Percentiles rank a stretch among this genome's conserved stretches.
phyloP scores from a whole-genome alignment of 2,888 invertebrate species.

The Alloscopus bannaensis region DNA sequence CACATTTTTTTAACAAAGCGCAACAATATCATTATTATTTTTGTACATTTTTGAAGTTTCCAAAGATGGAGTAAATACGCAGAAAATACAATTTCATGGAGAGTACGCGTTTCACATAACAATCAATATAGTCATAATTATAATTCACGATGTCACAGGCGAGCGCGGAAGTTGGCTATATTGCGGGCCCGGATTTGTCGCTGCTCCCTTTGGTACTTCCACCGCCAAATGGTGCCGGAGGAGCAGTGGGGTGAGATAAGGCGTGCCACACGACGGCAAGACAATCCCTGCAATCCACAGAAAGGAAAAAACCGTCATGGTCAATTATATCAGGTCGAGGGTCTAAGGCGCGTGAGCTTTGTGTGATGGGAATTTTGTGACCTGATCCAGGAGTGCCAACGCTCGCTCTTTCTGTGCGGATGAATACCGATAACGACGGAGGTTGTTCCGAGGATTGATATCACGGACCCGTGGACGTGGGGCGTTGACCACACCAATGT shows the following conservation, averaged over 20 bases:
- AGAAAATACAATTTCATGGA: too few species aligned
- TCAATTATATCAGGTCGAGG: background rate
- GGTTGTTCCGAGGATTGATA: background rate
- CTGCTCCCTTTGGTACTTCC: background rate
- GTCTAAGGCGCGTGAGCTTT: background rate
- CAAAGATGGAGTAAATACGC: too few species aligned
- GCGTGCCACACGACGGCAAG: background rate
- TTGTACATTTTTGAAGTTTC: too few species aligned
- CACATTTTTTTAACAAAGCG: too few species aligned
- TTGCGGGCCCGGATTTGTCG: background rate
- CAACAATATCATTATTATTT: too few species aligned
- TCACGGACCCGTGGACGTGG: background rate
- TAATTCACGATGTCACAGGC: background rate
- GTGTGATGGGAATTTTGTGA: too few species aligned
- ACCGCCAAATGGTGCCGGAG: background rate
- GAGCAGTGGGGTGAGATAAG: background rate
- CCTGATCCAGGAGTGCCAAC: background rate
- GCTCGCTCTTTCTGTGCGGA: background rate
- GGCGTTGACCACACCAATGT: too few species aligned
- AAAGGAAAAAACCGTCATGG: background rate
- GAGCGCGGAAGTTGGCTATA: background rate
- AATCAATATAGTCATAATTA: too few species aligned
- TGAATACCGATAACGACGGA: background rate
- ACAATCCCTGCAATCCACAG: background rate
- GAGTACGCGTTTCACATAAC: background rate